Percentiles rank a stretch among this genome's conserved stretches.
phyloP scores from a whole-genome alignment of 2,113 vertebrate genomes.

The Lipophrys pholis region DNA sequence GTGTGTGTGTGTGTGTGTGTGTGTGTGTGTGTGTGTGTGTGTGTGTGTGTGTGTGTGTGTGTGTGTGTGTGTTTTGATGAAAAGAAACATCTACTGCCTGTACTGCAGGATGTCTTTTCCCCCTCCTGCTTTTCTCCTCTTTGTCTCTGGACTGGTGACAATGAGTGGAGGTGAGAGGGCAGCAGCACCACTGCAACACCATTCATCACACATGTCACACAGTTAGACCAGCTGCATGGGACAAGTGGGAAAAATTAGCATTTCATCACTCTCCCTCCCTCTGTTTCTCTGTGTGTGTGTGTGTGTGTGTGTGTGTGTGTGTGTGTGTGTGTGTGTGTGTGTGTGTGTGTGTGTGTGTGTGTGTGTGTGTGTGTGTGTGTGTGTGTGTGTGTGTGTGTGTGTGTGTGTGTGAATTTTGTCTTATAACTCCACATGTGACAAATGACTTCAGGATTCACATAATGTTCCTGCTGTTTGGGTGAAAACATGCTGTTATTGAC shows the following conservation, averaged over 20 bases:
- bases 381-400: constrained; percentile 71
- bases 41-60: constrained; percentile 17
- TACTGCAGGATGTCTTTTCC: constrained; percentile 68
- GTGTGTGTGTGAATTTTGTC: not conserved
- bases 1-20: not conserved
- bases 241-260: constrained; percentile 88
- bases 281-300: constrained; percentile 74
- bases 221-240: constrained; percentile 92
- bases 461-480: constrained; percentile 61
- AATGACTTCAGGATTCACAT: constrained; percentile 48
- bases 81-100: constrained; percentile 91
- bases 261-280: constrained; percentile 85
- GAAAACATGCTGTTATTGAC: constrained; percentile 56
- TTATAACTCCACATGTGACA: constrained; percentile 48
- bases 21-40: constrained; percentile 19
- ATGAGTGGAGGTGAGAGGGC: constrained; percentile 92
- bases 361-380: constrained; percentile 67
- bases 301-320: constrained; percentile 56
- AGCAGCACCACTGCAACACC: constrained; percentile 90
- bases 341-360: constrained; percentile 69
- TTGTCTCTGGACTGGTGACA: constrained; percentile 89
- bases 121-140: constrained; percentile 71
- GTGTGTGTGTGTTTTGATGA: constrained; percentile 82
- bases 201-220: constrained; percentile 98
- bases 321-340: constrained; percentile 71